These are phyloP conservation scores for Zootermopsis nevadensis DNA, from an alignment of 2,888 invertebrate species.

Conservation along the genomic window DNA sequence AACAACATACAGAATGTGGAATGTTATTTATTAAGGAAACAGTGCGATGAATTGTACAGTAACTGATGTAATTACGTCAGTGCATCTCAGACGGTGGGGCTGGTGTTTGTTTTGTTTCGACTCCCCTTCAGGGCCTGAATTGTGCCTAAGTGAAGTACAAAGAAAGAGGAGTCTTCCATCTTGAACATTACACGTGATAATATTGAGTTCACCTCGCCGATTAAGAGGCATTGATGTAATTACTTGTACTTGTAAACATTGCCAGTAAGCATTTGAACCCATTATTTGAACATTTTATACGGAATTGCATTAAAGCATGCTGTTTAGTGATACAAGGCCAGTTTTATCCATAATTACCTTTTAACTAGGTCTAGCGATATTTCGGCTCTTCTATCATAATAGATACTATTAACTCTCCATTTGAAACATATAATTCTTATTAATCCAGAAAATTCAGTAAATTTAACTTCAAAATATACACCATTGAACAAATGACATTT, in stretches of 20 bases:
- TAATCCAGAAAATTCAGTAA: constrained; percentile 17
- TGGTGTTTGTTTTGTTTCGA: too few relatives aligned
- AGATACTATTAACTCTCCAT: not conserved
- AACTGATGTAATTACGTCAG: not conserved
- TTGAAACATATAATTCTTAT: constrained; percentile 20
- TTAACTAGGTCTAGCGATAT: not conserved
- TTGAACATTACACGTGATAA: too few relatives aligned
- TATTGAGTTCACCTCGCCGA: not conserved
- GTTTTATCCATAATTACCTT: constrained; percentile 11
- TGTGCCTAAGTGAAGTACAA: too few relatives aligned
- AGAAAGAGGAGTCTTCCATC: too few relatives aligned
- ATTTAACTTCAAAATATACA: constrained; percentile 22
- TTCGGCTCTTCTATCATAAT: not conserved
- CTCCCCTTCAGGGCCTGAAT: too few relatives aligned
- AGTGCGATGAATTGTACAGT: not conserved
- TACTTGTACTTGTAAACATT: not conserved
- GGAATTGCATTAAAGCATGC: not conserved
- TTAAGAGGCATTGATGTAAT: not conserved
- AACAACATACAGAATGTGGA: constrained; percentile 18
- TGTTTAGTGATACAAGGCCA: not conserved
- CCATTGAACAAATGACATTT: constrained; percentile 22
- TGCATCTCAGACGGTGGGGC: not conserved
- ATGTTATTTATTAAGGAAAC: constrained; percentile 28
- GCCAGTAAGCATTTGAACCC: constrained; percentile 15
- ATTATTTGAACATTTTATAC: not conserved